Evolutionary conservation across 2,888 invertebrate genomes (phyloP), one percentile per base, ranked within the genome.

Genomic region (Scaeva pyrastri): DNA sequence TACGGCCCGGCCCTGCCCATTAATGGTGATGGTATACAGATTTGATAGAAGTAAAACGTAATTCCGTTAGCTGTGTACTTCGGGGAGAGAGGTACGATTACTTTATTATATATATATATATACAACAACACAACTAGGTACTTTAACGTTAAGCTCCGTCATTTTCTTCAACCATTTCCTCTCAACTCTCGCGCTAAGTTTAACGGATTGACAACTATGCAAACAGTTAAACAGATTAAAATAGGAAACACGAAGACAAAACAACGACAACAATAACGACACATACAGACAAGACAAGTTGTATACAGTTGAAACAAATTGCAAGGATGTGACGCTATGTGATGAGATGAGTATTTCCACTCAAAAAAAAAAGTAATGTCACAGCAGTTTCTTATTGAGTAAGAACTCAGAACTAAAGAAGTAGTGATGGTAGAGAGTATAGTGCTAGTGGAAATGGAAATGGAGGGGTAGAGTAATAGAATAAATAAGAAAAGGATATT

Each of bases 151-250:
- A 70, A 58, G 45, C 45, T 11, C 41, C 43, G 14, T 23, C 64
- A 62, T 64, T 56, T 71, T 26, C 16, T 41, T 62, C 41, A 31
- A 31, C 31, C 2, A 43, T 21, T 43, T 68, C n/a, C 36, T 19
- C 14, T 52, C 21, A 23, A 23, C 66, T 16, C 6, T 12, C 21
- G 68, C 52, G 31, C 43, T 64, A 50, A 62, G 73, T 80, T 72
- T 71, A 74, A 62, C 80, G 77, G 77, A 86, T 82, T 77, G 77
- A 56, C 81, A 82, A 78, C 86, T 77, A 86, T 82, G 77, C 82
- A 86, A 81, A 81, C 73, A 62, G 80, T 81, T 85, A 78, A 77
- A 82, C 73, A 82, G 82, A 86, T 78, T 81, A 82, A 86, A 82
- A 82, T 82, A 66, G 81, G 73, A 86, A 86, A 77, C 52, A 74